These are phyloP conservation scores for Aplodontia rufa DNA, from an alignment of 2,113 vertebrate genomes.

Conservation along the genomic window DNA sequence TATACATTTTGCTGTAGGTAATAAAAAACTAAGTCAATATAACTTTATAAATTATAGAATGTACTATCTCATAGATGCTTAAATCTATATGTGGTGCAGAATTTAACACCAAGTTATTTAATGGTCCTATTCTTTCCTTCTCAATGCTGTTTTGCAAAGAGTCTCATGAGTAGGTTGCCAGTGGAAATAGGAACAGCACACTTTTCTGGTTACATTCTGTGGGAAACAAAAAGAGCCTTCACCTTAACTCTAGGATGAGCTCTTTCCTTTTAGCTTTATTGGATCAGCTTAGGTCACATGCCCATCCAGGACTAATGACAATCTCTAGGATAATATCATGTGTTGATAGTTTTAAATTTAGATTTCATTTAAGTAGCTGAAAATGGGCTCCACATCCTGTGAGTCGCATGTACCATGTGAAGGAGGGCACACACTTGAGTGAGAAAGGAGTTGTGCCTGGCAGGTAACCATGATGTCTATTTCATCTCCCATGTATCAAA, in stretches of 20 bases:
- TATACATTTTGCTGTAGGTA: background rate
- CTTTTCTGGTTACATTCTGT: background rate
- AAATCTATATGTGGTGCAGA: slow-evolving; percentile 3
- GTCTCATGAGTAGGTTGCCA: background rate
- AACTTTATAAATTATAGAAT: slow-evolving; percentile 24
- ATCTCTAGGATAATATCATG: background rate
- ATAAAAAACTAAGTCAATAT: background rate
- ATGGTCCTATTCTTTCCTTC: background rate
- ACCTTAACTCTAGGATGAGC: background rate
- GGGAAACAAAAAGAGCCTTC: background rate
- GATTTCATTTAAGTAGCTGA: background rate
- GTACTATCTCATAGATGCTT: background rate
- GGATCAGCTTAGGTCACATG: background rate
- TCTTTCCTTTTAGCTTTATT: background rate
- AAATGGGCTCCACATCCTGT: background rate
- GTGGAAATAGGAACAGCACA: background rate
- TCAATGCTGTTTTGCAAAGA: background rate
- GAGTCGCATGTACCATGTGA: background rate
- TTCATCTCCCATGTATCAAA: background rate
- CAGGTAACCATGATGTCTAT: background rate
- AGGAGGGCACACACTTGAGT: no score
- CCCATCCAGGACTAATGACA: background rate
- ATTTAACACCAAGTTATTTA: background rate
- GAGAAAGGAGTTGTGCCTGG: background rate
- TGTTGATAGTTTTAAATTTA: background rate